Evolutionary conservation across 2,797 vertebrate genomes (phyloP).

Genomic region (Etheostoma nigrum): DNA sequence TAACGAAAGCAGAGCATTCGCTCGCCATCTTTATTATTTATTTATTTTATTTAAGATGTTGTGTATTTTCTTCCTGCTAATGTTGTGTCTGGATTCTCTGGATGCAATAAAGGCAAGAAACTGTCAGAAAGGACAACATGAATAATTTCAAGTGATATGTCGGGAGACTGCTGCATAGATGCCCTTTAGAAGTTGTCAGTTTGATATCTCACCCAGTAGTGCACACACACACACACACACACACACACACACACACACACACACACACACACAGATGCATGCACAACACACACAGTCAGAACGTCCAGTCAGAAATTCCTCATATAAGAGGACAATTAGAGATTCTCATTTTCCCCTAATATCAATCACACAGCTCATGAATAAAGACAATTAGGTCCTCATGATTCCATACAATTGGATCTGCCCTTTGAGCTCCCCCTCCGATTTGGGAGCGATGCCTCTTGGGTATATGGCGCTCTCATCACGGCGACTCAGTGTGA

Average conservation of each 20-base stretch:
- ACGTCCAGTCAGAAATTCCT: constrained; percentile 74
- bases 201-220: constrained; percentile 79
- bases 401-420: constrained; percentile 79
- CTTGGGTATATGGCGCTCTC: constrained; percentile 76
- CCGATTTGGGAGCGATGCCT: constrained; percentile 72
- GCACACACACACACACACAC: constrained; percentile 6
- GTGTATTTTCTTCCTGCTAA: constrained; percentile 33
- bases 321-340: constrained; percentile 83
- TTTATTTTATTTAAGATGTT: background rate
- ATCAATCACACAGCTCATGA: constrained; percentile 86
- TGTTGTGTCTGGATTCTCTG: constrained; percentile 38
- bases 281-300: constrained; percentile 26
- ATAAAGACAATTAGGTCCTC: constrained; percentile 85
- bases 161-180: constrained; percentile 68
- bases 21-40: constrained; percentile 4
- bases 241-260: constrained; percentile 26
- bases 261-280: constrained; percentile 19
- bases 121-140: constrained; percentile 75
- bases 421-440: constrained; percentile 75
- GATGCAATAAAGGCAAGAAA: constrained; percentile 59
- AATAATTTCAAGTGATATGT: constrained; percentile 82
- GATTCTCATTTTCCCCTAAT: constrained; percentile 83
- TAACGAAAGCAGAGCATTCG: background rate
- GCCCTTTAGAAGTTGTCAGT: constrained; percentile 83
- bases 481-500: constrained; percentile 72